phyloP scores from a whole-genome alignment of 1,140 invertebrate genomes.

The Drosophila subpulchrella region DNA sequence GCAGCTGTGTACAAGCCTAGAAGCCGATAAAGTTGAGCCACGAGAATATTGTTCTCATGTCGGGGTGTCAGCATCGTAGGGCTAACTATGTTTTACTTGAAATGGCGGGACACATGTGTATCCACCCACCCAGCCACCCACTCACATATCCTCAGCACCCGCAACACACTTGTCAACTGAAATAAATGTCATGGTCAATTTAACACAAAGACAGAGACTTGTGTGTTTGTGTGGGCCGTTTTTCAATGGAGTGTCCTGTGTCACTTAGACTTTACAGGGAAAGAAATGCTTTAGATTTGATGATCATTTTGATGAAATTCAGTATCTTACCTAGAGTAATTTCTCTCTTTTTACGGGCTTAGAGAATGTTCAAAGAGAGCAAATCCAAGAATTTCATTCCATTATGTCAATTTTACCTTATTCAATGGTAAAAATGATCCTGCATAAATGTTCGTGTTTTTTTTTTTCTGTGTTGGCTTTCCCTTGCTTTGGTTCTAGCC shows the following conservation, averaged over 20 bases:
- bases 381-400: too few relatives aligned
- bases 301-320: too few relatives aligned
- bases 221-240: background rate
- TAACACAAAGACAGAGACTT: conserved; percentile 34
- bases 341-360: too few relatives aligned
- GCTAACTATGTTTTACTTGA: conserved; percentile 42
- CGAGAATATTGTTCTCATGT: conserved; percentile 45
- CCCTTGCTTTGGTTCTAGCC: background rate
- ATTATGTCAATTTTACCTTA: too few relatives aligned
- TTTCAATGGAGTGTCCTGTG: conserved; percentile 5
- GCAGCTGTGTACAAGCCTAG: conserved; percentile 18
- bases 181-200: conserved; percentile 73
- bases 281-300: too few relatives aligned
- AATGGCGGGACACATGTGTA: conserved; percentile 26
- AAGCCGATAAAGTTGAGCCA: conserved; percentile 47
- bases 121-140: background rate
- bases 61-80: conserved; percentile 43
- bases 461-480: conserved; percentile 1
- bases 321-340: too few relatives aligned
- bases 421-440: too few relatives aligned
- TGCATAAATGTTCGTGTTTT: too few relatives aligned
- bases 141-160: conserved; percentile 14
- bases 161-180: conserved; percentile 17
- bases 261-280: conserved; percentile 4
- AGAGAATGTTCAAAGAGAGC: too few relatives aligned